phyloP scores from a whole-genome alignment of 2,888 invertebrate species.

The Volucella inanis region DNA sequence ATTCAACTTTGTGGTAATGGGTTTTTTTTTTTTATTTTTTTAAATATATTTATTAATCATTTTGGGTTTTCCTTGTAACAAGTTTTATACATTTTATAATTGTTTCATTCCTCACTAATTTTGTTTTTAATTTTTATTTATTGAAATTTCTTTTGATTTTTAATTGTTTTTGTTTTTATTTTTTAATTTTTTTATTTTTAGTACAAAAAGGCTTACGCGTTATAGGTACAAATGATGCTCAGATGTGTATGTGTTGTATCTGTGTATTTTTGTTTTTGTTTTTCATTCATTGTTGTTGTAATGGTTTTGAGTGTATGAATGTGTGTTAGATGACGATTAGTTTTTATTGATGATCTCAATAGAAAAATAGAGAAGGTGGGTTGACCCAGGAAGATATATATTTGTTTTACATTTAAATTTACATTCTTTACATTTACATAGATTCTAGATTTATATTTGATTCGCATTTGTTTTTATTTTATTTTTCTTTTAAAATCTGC shows the following conservation, averaged over 20 bases:
- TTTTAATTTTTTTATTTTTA: conserved; percentile 40
- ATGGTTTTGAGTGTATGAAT: conserved; percentile 38
- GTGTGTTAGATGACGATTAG: conserved; percentile 53
- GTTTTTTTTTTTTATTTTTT: conserved; percentile 32
- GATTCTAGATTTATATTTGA: conserved; percentile 54
- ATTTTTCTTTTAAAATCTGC: conserved; percentile 23
- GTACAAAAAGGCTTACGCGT: conserved; percentile 74
- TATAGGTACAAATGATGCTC: conserved; percentile 81
- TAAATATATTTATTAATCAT: conserved; percentile 23
- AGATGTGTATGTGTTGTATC: conserved; percentile 75
- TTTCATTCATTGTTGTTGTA: neutral
- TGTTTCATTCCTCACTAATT: conserved; percentile 33
- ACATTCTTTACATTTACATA: conserved; percentile 72
- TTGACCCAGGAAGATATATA: conserved; percentile 81
- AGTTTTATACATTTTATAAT: conserved; percentile 48
- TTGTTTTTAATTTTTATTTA: conserved; percentile 33
- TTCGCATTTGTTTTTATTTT: conserved; percentile 47
- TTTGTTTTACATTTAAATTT: conserved; percentile 72
- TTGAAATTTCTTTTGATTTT: conserved; percentile 53
- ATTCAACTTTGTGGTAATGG: conserved; percentile 50
- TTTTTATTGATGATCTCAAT: conserved; percentile 75
- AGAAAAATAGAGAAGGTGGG: conserved; percentile 83
- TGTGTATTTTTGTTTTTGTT: conserved; percentile 37
- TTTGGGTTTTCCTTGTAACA: conserved; percentile 52
- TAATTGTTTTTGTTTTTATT: conserved; percentile 34